Evolutionary conservation across 2,888 invertebrate genomes (phyloP), one percentile per base, ranked within the genome.

Genomic region (Drosophila nr. medialis): DNA sequence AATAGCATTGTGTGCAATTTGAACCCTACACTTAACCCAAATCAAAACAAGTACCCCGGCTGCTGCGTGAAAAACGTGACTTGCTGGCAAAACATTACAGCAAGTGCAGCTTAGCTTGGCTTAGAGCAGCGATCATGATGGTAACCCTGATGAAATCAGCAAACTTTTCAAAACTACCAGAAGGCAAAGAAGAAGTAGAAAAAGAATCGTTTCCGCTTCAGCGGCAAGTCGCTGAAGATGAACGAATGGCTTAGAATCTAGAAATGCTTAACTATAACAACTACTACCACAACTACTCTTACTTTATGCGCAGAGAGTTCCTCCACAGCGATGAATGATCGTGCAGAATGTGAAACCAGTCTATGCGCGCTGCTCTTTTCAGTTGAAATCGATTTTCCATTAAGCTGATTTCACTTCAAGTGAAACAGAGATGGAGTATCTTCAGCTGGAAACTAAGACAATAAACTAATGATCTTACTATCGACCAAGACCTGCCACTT

Each of bases 321-420:
- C 40, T 42, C 11, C 30, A 21, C 34, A 5, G 30, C n/a, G 18
- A 55, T 53, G 60, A 56, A 68, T 78, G 71, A 86, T 90, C 72
- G 69, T 49, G 58, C 15, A 58, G 67, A 67, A 56, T 72, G 63
- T 13, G 63, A 77, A 90, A 90, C 89, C 81, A 85, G 86, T 91
- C 91, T 89, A 78, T 68, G 76, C 82, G 80, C 21, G 34, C 45
- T 34, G 55, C n/a, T 30, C 29, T 51, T 68, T 67, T 29, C 45
- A 65, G 63, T 73, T 77, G 75, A 77, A 80, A 88, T 91, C 83
- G 83, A 91, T 88, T 90, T 74, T 83, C 80, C 77, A 88, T 91
- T 86, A 82, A 61, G 51, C 50, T 90, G 90, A 91, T 87, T 87
- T 90, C 86, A 89, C 91, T 90, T 90, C 59, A 38, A 55, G 63